phyloP scores from a whole-genome alignment of 2,113 vertebrate species.

The Sus scrofa region T2T-Sscrofa CM000824.6:82280501-82281000 shows the following conservation, averaged over 20 bases:
- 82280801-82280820: too few relatives aligned
- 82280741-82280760: accelerated
- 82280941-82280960: too few relatives aligned
- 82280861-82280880: too few relatives aligned
- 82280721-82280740: accelerated
- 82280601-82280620: neutral
- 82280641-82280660: neutral
- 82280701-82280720: neutral
- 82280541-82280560: neutral
- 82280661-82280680: neutral
- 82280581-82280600: neutral
- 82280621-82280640: neutral
- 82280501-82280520: neutral
- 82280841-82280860: too few relatives aligned
- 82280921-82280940: too few relatives aligned
- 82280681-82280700: neutral
- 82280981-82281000: too few relatives aligned
- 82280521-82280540: neutral
- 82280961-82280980: too few relatives aligned
- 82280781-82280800: neutral
- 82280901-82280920: too few relatives aligned
- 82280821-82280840: too few relatives aligned
- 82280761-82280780: accelerated
- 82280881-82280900: too few relatives aligned
- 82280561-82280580: neutral